phyloP scores from a whole-genome alignment of 2,797 vertebrate species.

The Sebastiscus tertius region DNA sequence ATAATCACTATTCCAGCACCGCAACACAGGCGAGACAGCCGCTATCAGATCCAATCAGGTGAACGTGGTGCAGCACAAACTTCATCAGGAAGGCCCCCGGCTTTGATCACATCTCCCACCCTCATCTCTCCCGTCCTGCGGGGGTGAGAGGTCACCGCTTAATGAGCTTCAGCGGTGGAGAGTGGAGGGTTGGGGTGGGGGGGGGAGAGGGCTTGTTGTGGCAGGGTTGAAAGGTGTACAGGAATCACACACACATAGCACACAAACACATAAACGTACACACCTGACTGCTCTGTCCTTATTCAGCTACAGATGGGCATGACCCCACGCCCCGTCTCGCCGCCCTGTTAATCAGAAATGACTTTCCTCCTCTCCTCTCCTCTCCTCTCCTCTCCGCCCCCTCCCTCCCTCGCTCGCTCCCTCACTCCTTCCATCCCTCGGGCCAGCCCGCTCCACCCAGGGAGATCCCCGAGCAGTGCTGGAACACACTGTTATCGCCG shows the following conservation, averaged over 20 bases:
- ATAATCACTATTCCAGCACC: slow-evolving; percentile 15
- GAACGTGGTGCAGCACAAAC: slow-evolving; percentile 45
- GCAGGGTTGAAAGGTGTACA: slow-evolving; percentile 66
- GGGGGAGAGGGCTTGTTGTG: slow-evolving; percentile 24
- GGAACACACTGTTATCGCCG: slow-evolving; percentile 94
- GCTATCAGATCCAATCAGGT: slow-evolving; percentile 59
- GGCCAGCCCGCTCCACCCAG: slow-evolving; percentile 71
- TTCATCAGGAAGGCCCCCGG: slow-evolving; percentile 61
- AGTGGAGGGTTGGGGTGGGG: neutral
- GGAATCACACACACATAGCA: slow-evolving; percentile 48
- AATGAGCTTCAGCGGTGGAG: slow-evolving; percentile 68
- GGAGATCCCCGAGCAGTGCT: slow-evolving; percentile 88
- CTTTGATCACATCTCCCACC: slow-evolving; percentile 72
- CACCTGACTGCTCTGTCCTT: slow-evolving; percentile 28
- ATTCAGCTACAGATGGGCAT: slow-evolving; percentile 29
- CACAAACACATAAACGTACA: slow-evolving; percentile 45
- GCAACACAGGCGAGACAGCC: slow-evolving; percentile 20
- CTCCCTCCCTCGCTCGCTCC: slow-evolving; percentile 73
- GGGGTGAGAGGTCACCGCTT: slow-evolving; percentile 69
- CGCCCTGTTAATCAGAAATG: slow-evolving; percentile 81
- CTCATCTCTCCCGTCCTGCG: slow-evolving; percentile 58
- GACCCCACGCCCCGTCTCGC: slow-evolving; percentile 75
- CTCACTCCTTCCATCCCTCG: slow-evolving; percentile 62
- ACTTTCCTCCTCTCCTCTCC: slow-evolving; percentile 43
- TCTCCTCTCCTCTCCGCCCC: slow-evolving; percentile 50